Percentiles rank a stretch among this genome's conserved stretches.
Conservation (phyloP, 2,888 invertebrate genomes). For the Xanthia icteritia region DNA sequence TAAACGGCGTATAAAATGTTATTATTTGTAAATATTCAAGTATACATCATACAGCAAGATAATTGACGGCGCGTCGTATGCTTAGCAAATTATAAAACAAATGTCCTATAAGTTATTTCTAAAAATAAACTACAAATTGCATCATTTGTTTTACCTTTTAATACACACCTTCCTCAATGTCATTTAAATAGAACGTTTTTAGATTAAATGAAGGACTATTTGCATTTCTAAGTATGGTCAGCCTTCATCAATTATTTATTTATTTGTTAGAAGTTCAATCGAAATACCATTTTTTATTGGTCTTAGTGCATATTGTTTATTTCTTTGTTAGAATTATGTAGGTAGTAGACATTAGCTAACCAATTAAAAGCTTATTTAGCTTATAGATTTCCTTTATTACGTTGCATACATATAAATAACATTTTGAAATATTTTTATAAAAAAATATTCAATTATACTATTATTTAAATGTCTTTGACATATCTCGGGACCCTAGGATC, state of each 20-base stretch:
- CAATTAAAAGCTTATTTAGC: conserved; percentile 6
- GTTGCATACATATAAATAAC: no score
- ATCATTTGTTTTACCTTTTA: conserved; percentile 15
- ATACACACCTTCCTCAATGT: conserved; percentile 19
- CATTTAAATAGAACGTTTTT: conserved; percentile 23
- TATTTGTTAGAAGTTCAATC: conserved; percentile 21
- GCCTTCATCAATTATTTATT: conserved; percentile 26
- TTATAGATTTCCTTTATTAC: no score
- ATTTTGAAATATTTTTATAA: no score
- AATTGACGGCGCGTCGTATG: conserved; percentile 17
- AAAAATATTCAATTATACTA: no score
- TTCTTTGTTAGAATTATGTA: no score
- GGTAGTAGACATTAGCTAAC: not conserved
- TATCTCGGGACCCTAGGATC: no score
- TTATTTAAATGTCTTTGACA: no score
- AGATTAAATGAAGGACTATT: conserved; percentile 24
- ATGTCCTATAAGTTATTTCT: conserved; percentile 18
- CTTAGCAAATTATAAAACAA: conserved; percentile 30
- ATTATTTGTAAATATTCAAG: conserved; percentile 23
- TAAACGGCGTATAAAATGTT: conserved; percentile 10
- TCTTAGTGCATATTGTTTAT: not conserved
- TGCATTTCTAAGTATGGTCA: conserved; percentile 22
- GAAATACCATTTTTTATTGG: conserved; percentile 1
- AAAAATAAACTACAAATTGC: conserved; percentile 23
- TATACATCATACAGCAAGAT: conserved; percentile 8